Percentiles rank a stretch among this genome's conserved stretches.
These are phyloP conservation scores for Cephus runcator DNA, from an alignment of 2,888 invertebrate genomes.

Conservation along the genomic window DNA sequence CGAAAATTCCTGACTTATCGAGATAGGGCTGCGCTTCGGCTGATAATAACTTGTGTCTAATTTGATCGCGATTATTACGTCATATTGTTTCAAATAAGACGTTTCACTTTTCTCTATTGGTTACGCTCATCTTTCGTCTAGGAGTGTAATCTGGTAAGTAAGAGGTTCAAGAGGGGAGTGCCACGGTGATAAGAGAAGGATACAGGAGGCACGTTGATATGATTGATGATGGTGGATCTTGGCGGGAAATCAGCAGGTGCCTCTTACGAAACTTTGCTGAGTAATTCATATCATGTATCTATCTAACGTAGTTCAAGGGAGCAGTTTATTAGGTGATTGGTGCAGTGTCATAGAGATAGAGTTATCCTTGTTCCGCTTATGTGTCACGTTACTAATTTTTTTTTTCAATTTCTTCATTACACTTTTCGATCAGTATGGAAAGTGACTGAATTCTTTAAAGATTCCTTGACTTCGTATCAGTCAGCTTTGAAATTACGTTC, in stretches of 20 bases:
- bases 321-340: not conserved
- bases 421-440: not conserved
- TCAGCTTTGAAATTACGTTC: not conserved
- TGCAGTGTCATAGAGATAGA: not conserved
- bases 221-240: constrained; percentile 47
- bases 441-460: not conserved
- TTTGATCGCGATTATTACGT: not conserved
- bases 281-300: constrained; percentile 51
- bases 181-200: constrained; percentile 26
- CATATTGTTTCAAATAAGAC: not conserved
- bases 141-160: not conserved
- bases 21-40: not conserved
- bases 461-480: not conserved
- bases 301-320: not conserved
- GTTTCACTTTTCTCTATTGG: not conserved
- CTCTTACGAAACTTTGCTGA: constrained; percentile 40
- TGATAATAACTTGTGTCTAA: not conserved
- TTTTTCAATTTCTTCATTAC: not conserved
- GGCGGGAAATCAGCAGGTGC: constrained; percentile 55
- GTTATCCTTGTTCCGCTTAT: not conserved
- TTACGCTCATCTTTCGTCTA: not conserved
- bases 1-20: not conserved
- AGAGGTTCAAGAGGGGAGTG: constrained; percentile 1
- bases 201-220: constrained; percentile 38
- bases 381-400: not conserved